phyloP scores from a whole-genome alignment of 92 coral and sea anemone genomes.

The Zoanthus solanderi region DNA sequence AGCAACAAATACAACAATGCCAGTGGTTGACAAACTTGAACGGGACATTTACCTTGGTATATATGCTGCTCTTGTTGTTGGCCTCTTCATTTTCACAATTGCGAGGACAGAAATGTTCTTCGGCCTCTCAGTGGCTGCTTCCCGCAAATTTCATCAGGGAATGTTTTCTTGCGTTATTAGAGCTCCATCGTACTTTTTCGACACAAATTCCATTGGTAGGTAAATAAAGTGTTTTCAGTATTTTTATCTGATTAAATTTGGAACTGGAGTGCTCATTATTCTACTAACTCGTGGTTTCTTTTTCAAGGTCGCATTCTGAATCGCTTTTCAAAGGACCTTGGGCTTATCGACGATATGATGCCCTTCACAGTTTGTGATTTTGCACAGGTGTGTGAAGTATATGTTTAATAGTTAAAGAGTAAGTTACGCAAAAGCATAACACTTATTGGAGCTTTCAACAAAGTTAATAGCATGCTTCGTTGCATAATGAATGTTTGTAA shows the following conservation, averaged over 20 bases:
- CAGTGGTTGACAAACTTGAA: conserved; percentile 52
- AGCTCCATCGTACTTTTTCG: conserved; percentile 71
- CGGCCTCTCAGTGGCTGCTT: conserved; percentile 61
- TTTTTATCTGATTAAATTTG: background rate
- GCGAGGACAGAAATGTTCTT: conserved; percentile 64
- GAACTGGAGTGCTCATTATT: background rate
- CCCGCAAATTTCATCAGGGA: conserved; percentile 62
- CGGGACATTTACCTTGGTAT: conserved; percentile 56
- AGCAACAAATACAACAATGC: conserved; percentile 37
- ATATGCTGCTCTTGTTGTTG: conserved; percentile 61
- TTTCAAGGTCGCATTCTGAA: conserved; percentile 67
- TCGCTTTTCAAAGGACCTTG: conserved; percentile 67
- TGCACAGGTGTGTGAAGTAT: conserved; percentile 44
- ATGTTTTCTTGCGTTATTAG: conserved; percentile 63
- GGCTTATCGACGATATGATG: conserved; percentile 71
- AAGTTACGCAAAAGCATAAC: background rate
- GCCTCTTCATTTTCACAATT: conserved; percentile 51
- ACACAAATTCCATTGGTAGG: conserved; percentile 74
- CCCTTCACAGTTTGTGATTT: conserved; percentile 68
- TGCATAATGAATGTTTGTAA: too few species aligned
- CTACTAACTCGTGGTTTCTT: background rate
- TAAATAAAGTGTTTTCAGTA: background rate
- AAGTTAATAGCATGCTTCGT: too few species aligned
- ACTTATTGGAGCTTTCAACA: too few species aligned
- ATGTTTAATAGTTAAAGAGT: background rate